These are phyloP conservation scores for Leptinotarsa juncta DNA, from an alignment of 2,888 invertebrate species.

Conservation along the genomic window DNA sequence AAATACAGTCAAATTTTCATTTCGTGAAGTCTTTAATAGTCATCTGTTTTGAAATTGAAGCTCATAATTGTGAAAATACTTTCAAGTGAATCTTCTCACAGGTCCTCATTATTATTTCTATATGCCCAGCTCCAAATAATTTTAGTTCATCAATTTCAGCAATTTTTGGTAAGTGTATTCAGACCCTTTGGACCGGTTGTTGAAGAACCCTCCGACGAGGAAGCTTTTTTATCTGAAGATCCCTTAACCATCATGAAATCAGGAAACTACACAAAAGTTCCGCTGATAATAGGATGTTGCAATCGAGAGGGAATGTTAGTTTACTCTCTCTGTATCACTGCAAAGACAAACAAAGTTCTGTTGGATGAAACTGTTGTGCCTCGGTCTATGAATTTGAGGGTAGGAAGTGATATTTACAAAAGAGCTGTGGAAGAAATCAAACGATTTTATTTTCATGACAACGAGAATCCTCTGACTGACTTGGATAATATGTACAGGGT, in stretches of 20 bases:
- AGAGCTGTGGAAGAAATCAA: conserved; percentile 49
- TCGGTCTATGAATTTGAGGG: conserved; percentile 49
- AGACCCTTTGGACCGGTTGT: conserved; percentile 51
- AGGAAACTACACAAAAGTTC: conserved; percentile 59
- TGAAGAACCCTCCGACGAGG: conserved; percentile 49
- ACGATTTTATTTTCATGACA: conserved; percentile 55
- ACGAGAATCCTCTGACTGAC: conserved; percentile 44
- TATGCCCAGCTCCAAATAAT: too few species aligned
- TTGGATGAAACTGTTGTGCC: conserved; percentile 51
- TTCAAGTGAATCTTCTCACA: too few species aligned
- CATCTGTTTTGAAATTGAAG: too few species aligned
- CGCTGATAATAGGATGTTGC: conserved; percentile 60
- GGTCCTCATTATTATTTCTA: too few species aligned
- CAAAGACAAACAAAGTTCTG: conserved; percentile 40
- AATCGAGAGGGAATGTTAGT: conserved; percentile 58
- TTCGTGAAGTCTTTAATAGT: too few species aligned
- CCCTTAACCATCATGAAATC: conserved; percentile 55
- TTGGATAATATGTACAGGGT: conserved; percentile 56
- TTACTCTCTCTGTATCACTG: conserved; percentile 29
- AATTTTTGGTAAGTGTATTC: conserved; percentile 32
- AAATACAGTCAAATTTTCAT: too few species aligned
- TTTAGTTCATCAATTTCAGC: conserved; percentile 21
- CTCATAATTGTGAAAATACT: too few species aligned
- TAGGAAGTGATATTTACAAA: conserved; percentile 49
- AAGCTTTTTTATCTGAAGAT: conserved; percentile 56